Evolutionary conservation across 2,797 vertebrate species (phyloP).

Genomic region (Ceryle rudis): DNA sequence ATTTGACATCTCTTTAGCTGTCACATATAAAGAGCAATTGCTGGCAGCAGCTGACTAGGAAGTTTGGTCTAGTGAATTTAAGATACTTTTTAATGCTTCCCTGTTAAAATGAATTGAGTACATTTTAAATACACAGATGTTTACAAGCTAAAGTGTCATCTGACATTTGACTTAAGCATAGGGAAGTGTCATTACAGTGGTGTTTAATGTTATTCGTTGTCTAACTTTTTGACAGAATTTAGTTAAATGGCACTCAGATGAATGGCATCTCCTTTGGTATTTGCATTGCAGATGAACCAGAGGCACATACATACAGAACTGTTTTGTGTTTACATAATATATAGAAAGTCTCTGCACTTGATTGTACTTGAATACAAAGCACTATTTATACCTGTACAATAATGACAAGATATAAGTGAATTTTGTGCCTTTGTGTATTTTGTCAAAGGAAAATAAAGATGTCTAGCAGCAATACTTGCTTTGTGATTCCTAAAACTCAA

Average conservation of each 20-base stretch:
- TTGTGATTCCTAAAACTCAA: slow-evolving; percentile 64
- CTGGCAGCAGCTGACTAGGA: slow-evolving; percentile 55
- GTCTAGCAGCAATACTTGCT: slow-evolving; percentile 70
- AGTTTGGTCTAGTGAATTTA: slow-evolving; percentile 55
- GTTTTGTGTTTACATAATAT: slow-evolving; percentile 84
- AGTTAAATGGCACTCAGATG: slow-evolving; percentile 62
- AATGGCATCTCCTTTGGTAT: slow-evolving; percentile 70
- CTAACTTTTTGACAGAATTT: slow-evolving; percentile 66
- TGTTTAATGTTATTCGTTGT: slow-evolving; percentile 66
- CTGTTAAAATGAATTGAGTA: slow-evolving; percentile 52
- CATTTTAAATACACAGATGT: slow-evolving; percentile 70
- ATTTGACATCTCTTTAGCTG: slow-evolving; percentile 62
- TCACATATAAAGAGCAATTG: slow-evolving; percentile 45
- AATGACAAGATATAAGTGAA: slow-evolving; percentile 75
- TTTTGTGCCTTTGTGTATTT: slow-evolving; percentile 82
- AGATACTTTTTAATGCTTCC: slow-evolving; percentile 64
- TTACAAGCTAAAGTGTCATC: slow-evolving; percentile 72
- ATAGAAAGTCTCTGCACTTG: slow-evolving; percentile 81
- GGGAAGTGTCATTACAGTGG: slow-evolving; percentile 52
- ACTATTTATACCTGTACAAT: slow-evolving; percentile 85
- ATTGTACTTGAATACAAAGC: slow-evolving; percentile 84
- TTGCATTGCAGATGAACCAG: slow-evolving; percentile 74
- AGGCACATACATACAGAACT: slow-evolving; percentile 72
- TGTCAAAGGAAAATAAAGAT: slow-evolving; percentile 84
- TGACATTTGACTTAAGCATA: slow-evolving; percentile 58